phyloP scores from a whole-genome alignment of 2,888 invertebrate genomes.

The Mantis religiosa region DNA sequence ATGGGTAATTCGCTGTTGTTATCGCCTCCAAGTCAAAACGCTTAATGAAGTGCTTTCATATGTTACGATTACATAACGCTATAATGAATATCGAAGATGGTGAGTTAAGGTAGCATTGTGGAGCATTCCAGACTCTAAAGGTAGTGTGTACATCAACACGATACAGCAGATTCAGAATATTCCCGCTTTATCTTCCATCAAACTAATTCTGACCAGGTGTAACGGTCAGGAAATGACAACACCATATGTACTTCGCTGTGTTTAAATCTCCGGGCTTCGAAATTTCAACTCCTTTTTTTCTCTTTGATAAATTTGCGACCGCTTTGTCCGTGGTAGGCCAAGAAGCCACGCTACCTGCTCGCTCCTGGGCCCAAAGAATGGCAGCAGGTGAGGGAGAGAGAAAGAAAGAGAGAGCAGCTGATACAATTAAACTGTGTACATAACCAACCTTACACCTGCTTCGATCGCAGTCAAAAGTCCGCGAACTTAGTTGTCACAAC shows the following conservation, averaged over 20 bases:
- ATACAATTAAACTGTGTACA: neutral
- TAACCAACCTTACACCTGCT: neutral
- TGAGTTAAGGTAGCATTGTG: too few species aligned
- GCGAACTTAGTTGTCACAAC: neutral
- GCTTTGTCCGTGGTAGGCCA: neutral
- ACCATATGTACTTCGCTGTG: neutral
- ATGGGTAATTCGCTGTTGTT: too few species aligned
- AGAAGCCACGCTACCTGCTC: neutral
- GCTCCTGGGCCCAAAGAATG: neutral
- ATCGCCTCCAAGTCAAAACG: too few species aligned
- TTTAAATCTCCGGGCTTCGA: neutral
- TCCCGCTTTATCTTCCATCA: neutral
- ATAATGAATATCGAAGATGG: too few species aligned
- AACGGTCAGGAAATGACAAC: neutral
- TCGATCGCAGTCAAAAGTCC: neutral
- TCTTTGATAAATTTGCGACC: neutral
- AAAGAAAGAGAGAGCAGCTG: neutral
- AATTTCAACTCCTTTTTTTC: neutral
- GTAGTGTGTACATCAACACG: too few species aligned
- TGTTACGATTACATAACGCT: too few species aligned
- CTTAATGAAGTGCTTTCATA: too few species aligned
- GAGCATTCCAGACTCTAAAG: too few species aligned
- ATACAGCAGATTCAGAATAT: too few species aligned
- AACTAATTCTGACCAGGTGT: neutral
- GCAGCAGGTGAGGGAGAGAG: neutral